Evolutionary conservation across 2,113 vertebrate genomes (phyloP).

Genomic region (Hiodon alosoides): DNA sequence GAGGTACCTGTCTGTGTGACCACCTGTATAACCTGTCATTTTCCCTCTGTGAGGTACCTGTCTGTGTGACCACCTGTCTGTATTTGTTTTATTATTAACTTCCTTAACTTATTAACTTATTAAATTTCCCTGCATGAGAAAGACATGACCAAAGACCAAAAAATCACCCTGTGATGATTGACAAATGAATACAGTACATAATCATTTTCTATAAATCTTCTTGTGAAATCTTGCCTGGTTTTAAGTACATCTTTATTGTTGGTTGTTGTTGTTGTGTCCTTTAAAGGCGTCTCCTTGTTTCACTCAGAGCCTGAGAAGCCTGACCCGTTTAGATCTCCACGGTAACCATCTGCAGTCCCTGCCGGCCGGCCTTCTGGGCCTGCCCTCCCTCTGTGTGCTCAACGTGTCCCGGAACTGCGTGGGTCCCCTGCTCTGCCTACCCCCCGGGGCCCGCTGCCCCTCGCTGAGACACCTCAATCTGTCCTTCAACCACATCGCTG

Average conservation of each 20-base stretch:
- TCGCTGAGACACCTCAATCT: conserved; percentile 80
- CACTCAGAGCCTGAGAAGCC: conserved; percentile 72
- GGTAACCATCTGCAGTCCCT: conserved; percentile 76
- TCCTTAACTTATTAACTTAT: too few species aligned
- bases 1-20: not conserved
- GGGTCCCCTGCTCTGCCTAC: conserved; percentile 67
- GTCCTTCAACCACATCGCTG: conserved; percentile 78
- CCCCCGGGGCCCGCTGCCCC: conserved; percentile 57
- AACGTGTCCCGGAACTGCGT: conserved; percentile 86
- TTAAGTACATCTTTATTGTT: not conserved
- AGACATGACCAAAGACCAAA: too few species aligned
- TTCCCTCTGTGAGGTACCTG: too few species aligned
- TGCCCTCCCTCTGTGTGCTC: conserved; percentile 69
- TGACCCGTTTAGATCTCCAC: conserved; percentile 87
- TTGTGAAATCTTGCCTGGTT: too few species aligned
- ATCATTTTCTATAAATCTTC: too few species aligned
- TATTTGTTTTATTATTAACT: not conserved
- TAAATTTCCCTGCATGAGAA: too few species aligned
- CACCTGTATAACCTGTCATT: not conserved
- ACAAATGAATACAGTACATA: too few species aligned
- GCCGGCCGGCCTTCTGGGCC: conserved; percentile 69
- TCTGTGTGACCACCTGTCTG: not conserved
- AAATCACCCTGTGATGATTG: too few species aligned
- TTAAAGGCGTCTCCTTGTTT: not conserved
- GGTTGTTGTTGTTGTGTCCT: not conserved